Base-by-base conservation (phyloP, 2,113 vertebrate genomes). In the Corythoichthys intestinalis region DNA sequence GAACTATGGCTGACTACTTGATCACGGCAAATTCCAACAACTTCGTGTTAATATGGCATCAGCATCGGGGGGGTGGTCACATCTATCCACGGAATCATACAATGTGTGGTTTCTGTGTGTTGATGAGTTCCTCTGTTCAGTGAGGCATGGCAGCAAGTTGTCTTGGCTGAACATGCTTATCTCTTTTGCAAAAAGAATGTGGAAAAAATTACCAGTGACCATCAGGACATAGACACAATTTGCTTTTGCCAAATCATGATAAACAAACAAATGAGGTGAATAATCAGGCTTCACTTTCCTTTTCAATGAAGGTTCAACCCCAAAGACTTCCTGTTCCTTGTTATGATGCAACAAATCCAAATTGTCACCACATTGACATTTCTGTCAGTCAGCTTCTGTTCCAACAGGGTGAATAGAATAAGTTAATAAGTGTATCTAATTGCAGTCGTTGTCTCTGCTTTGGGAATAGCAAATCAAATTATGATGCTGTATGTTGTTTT, bases 381-480 rank as follows among this genome's bases (percentile, higher is more conserved):
- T 85, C 70, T 71, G 67, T 85, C 66, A 71, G 71, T 60, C 72
- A 71, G 78, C 72, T 72, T 73, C 79, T 66, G 71, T 84, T 88
- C 82, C 73, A 81, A 78, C 74, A 67, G 67, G 70, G 48, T 79
- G 79, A 79, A 80, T 71, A 79, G 71, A 86, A 86, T 82, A 87
- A 83, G 62, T 84, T 79, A 84, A 88, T 90, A 86, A 87, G 76
- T 62, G 77, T 85, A 83, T 88, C 81, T 86, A 82, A 89, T 84
- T 88, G 76, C 78, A 83, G 87, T 88, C 77, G 80, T 72, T 81
- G 82, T 74, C 76, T 81, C 68, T 75, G 87, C 80, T 78, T 78
- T 82, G 78, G 76, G 83, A 77, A 81, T 81, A 84, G 82, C 77
- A 80, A 86, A 88, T 88, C 74, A 82, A 83, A 89, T 87, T 84